Conservation (phyloP, 2,888 invertebrate species). For the Eumerus sabulonum region DNA sequence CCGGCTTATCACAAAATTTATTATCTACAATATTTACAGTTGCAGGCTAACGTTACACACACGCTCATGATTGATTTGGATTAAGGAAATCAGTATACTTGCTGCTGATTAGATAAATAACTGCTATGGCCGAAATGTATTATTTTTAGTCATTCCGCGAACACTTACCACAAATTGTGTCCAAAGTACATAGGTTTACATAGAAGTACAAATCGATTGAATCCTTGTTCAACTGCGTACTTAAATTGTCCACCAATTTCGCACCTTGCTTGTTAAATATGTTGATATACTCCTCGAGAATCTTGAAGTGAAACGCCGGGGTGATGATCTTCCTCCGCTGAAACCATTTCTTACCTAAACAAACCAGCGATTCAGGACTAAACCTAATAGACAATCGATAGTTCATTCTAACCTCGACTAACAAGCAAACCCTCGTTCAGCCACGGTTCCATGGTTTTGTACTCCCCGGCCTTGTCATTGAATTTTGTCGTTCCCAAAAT, state of each 20-base stretch:
- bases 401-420: constrained; percentile 70
- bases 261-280: constrained; percentile 84
- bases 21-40: too few relatives aligned
- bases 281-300: constrained; percentile 86
- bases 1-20: too few relatives aligned
- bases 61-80: too few relatives aligned
- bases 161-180: constrained; percentile 82
- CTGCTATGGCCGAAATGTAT: too few relatives aligned
- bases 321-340: constrained; percentile 85
- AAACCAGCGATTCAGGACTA: too few relatives aligned
- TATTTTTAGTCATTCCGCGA: neutral
- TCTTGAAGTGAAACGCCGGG: constrained; percentile 90
- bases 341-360: constrained; percentile 76
- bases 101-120: too few relatives aligned
- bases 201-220: constrained; percentile 82
- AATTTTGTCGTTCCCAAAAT: constrained; percentile 75
- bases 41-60: too few relatives aligned
- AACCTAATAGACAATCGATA: too few relatives aligned
- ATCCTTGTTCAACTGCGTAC: constrained; percentile 74
- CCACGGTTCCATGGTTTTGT: constrained; percentile 73
- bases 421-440: constrained; percentile 72
- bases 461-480: constrained; percentile 81
- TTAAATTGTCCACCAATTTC: constrained; percentile 77
- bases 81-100: too few relatives aligned
- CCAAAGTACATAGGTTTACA: constrained; percentile 82